Percentiles rank a stretch among this genome's conserved stretches.
Conservation (phyloP, 2,888 invertebrate species). For the Philaethria dido region DNA sequence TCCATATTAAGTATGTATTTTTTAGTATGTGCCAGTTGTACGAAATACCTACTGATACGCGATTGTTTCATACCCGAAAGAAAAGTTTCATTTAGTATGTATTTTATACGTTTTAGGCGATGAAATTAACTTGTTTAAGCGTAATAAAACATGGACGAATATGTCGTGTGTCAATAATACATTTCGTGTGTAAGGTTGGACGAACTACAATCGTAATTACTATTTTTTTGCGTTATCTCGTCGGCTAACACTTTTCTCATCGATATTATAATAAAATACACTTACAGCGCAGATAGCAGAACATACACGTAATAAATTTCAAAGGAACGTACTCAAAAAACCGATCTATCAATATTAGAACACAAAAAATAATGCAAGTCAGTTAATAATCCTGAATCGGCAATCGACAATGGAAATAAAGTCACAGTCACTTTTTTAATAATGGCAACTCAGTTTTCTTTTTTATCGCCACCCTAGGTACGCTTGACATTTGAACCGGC, state of each 20-base stretch:
- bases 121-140: slow-evolving; percentile 56
- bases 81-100: not conserved
- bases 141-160: slow-evolving; percentile 61
- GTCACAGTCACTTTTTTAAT: slow-evolving; percentile 84
- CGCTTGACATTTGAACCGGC: slow-evolving; percentile 83
- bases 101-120: slow-evolving; percentile 49
- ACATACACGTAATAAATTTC: slow-evolving; percentile 68
- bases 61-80: not conserved
- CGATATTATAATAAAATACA: slow-evolving; percentile 68
- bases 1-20: not conserved
- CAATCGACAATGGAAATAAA: slow-evolving; percentile 83
- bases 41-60: not conserved
- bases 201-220: slow-evolving; percentile 62
- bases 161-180: slow-evolving; percentile 56
- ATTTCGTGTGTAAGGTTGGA: slow-evolving; percentile 62
- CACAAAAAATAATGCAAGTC: slow-evolving; percentile 84
- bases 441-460: slow-evolving; percentile 79
- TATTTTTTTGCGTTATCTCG: slow-evolving; percentile 73
- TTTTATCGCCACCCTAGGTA: slow-evolving; percentile 82
- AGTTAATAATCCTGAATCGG: slow-evolving; percentile 83
- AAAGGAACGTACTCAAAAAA: slow-evolving; percentile 70
- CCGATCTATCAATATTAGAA: slow-evolving; percentile 84
- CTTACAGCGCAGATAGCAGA: slow-evolving; percentile 55
- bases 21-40: not conserved
- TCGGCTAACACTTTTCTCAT: slow-evolving; percentile 60